Percentiles rank a stretch among this genome's conserved stretches.
phyloP scores from a whole-genome alignment of 1,140 invertebrate genomes.

The Hyles vespertilio region DNA sequence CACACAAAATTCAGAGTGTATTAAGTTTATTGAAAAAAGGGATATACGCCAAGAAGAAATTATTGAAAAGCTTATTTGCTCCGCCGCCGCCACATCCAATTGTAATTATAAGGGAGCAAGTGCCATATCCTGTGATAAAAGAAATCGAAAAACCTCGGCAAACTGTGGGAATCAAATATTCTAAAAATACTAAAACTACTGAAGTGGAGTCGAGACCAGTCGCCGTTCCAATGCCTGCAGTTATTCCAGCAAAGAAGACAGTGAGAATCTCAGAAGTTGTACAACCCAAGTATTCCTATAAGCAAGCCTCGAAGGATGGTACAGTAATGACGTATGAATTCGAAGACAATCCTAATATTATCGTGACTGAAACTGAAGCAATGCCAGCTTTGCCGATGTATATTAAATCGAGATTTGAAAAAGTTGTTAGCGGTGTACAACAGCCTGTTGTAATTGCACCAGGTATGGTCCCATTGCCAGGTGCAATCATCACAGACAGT shows the following conservation, averaged over 20 bases:
- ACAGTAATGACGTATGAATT: slow-evolving; percentile 16
- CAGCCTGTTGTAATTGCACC: not conserved
- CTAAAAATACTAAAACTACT: not conserved
- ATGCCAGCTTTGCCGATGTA: slow-evolving; percentile 14
- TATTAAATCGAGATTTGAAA: slow-evolving; percentile 20
- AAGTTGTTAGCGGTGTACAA: slow-evolving; percentile 11
- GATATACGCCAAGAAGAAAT: no score
- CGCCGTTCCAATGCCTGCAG: no score
- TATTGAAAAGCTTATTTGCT: no score
- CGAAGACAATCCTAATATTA: slow-evolving; percentile 15
- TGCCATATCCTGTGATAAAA: no score
- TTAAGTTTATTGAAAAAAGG: no score
- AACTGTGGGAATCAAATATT: no score
- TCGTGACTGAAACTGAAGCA: slow-evolving; percentile 14
- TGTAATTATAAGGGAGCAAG: no score
- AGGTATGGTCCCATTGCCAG: not conserved
- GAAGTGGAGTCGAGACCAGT: not conserved
- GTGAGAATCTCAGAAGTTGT: not conserved
- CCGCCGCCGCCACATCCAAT: no score
- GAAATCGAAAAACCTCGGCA: no score
- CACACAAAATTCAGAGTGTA: no score
- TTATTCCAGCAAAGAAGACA: slow-evolving; percentile 1
- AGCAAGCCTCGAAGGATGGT: slow-evolving; percentile 19
- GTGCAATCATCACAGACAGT: not conserved
- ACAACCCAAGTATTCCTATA: slow-evolving; percentile 24